Percentiles rank a stretch among this genome's conserved stretches.
These are phyloP conservation scores for Sitta carolinensis DNA, from an alignment of 2,797 vertebrate genomes.

Conservation along the genomic window DNA sequence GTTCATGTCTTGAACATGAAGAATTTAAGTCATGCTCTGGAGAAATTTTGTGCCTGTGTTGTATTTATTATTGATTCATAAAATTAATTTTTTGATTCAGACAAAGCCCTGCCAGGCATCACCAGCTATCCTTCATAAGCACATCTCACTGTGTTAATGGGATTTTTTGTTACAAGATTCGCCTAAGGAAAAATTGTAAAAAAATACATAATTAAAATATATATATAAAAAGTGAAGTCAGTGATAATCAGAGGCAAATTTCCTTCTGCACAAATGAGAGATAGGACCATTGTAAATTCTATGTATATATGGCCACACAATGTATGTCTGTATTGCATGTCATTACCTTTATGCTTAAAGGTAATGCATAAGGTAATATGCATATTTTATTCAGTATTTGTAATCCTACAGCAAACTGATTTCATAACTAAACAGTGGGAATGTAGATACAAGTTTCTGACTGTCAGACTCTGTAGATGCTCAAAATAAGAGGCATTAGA, in stretches of 20 bases:
- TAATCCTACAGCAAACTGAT: neutral
- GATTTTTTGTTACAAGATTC: neutral
- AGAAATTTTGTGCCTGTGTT: constrained; percentile 17
- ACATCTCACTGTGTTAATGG: neutral
- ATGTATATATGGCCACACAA: neutral
- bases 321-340: neutral
- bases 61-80: constrained; percentile 3
- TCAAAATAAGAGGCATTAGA: neutral
- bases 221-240: neutral
- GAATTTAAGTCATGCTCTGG: neutral
- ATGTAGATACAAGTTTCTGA: neutral
- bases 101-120: neutral
- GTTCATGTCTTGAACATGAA: neutral
- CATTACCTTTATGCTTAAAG: neutral
- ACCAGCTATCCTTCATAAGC: neutral
- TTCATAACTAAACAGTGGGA: neutral
- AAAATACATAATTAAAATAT: neutral
- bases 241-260: neutral
- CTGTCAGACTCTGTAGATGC: neutral
- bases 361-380: too few relatives aligned
- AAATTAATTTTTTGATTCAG: neutral
- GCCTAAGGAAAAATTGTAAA: neutral
- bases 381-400: neutral
- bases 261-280: neutral
- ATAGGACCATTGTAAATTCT: neutral